Percentiles rank a stretch among this genome's conserved stretches.
phyloP scores from a whole-genome alignment of 2,113 vertebrate genomes.

The Turnix velox region DNA sequence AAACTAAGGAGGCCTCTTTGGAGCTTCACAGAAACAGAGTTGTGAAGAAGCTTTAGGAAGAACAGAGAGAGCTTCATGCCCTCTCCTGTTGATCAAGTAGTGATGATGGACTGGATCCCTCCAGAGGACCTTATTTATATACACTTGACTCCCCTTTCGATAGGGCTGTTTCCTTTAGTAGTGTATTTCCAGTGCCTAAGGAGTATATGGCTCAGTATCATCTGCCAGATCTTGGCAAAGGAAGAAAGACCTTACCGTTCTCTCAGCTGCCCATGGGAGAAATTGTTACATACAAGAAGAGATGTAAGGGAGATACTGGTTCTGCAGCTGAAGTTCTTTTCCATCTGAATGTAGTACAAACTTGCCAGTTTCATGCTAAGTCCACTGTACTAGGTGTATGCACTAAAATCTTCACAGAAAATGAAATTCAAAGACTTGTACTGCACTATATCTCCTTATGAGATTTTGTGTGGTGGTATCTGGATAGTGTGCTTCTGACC shows the following conservation, averaged over 20 bases:
- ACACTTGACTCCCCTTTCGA: background rate
- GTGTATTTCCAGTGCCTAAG: background rate
- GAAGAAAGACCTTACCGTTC: background rate
- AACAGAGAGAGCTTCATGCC: background rate
- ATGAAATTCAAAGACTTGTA: background rate
- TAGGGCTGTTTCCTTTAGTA: background rate
- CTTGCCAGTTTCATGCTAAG: background rate
- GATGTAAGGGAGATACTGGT: background rate
- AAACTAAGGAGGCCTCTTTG: background rate
- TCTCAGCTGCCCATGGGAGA: background rate
- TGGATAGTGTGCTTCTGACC: background rate
- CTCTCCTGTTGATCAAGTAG: background rate
- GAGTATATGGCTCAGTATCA: background rate
- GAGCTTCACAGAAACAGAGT: background rate
- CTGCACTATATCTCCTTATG: background rate
- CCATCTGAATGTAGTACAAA: background rate
- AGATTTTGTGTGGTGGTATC: background rate
- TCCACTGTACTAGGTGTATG: background rate
- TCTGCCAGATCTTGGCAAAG: background rate
- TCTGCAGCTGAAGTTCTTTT: background rate
- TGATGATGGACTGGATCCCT: background rate
- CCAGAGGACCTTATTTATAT: background rate
- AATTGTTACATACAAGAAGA: background rate
- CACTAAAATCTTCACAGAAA: background rate
- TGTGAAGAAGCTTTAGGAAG: background rate